Evolutionary conservation across 2,113 vertebrate species (phyloP), one percentile per base, ranked within the genome.

Genomic region (Heliornis fulica): DNA sequence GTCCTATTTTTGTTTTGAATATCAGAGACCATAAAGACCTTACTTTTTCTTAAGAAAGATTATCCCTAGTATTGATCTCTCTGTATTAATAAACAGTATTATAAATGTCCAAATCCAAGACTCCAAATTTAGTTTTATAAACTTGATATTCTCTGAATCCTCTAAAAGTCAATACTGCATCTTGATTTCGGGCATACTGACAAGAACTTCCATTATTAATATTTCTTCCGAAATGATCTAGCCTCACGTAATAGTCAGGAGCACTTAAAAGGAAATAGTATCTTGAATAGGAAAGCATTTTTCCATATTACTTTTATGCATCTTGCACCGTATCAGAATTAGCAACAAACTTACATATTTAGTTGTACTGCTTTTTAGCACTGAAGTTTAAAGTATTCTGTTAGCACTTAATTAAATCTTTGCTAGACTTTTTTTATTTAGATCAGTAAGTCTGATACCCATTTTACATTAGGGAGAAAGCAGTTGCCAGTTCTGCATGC

Each of bases 401-500:
- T 32, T 74, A 75, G 43, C 26, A 78, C 75, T 92, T 89, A 84
- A 94, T 90, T 64, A 90, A 88, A 87, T 68, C n/a, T 90, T 76
- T 85, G 59, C 41, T 83, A 54, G 66, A 68, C 29, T 40, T 64
- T 76, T 69, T 74, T 81, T 65, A 57, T 75, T 87, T 83, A 93
- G 63, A 87, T 66, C 59, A 83, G 18, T 21, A 74, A 90, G 34
- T 38, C 65, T 46, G 72, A 92, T 75, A 89, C n/a, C 28, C 36
- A 41, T 81, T 90, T 89, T 64, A 72, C 40, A 90, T 41, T 10
- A 70, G 17, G 22, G 40, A 90, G 53, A 78, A 92, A 90, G 80
- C 40, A 84, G 83, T 64, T 95, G 36, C 77, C 65, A 60, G 71
- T 51, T 93, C 64, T 86, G 56, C 88, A 93, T 59, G 78, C 25